Evolutionary conservation across 2,888 invertebrate species (phyloP), one percentile per base, ranked within the genome.

Genomic region (Neoascia interrupta): DNA sequence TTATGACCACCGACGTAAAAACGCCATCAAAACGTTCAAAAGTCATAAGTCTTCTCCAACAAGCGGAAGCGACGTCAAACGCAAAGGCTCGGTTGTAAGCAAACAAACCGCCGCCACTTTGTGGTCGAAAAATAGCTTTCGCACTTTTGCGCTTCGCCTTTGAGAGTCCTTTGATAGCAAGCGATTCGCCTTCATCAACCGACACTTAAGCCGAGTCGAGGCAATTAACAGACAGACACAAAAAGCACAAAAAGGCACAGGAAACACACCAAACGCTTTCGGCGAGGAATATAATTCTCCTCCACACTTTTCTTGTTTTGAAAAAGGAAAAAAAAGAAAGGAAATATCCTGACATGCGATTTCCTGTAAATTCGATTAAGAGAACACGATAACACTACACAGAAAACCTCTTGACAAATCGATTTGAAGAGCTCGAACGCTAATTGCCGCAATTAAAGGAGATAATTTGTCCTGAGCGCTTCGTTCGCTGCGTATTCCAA

Each of bases 401-500:
- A n/a, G n/a, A n/a, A 18, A 19, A 1, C n/a, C 18, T 21, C 45
- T 23, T 37, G 21, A 19, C 43, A 15, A 49, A 51, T 70, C 61
- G 60, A 70, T 70, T 51, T 49, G 58, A 69, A 60, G 69, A 31
- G 31, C 34, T 18, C 37, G 31, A 16, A 54, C 53, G n/a, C 10
- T 61, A 70, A 70, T 70, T 60, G 61, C 31, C 61, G 36, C 70
- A 61, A 61, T 70, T 61, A 70, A 54, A 54, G 21, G 70, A 70
- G 53, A 70, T 70, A 61, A 60, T 70, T 70, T 70, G 70, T 70
- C 61, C 45, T 43, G 10, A 31, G 3, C 4, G 31, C 16, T 37
- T 5, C 11, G 41, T 19, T 13, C 8, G 3, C 16, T n/a, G n/a
- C 16, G 16, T 1, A 31, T n/a, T n/a, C n/a, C n/a, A n/a, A 6